Evolutionary conservation across 2,888 invertebrate species (phyloP), one percentile per base, ranked within the genome.

Genomic region (Acronicta aceris): DNA sequence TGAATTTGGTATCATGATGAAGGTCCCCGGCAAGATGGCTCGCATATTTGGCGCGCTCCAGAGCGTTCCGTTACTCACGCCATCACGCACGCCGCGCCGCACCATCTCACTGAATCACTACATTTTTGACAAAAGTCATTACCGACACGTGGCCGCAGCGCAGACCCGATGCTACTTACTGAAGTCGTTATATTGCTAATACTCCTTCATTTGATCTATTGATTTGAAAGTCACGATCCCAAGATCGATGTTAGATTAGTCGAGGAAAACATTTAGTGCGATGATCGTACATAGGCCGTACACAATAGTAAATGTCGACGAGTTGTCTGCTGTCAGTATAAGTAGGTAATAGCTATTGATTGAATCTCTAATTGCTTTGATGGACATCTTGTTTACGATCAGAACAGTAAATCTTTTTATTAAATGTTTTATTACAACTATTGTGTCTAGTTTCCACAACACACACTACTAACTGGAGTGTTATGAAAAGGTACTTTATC

Each of bases 1-100:
- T 65, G 43, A 46, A 61, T 56, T 64, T 60, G 17, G 50, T 51
- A 59, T 63, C 45, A 52, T 51, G 50, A 46, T 62, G 53, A 43
- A 65, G 55, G 62, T 71, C 62, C 65, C 53, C 45, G 63, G 8
- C 36, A 55, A 71, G 40, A 67, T 64, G 55, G 51, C 50, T 59
- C 54, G 45, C 59, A 71, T 67, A 59, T 61, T 73, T 63, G 67
- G 71, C 76, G 76, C 60, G 58, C 67, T 62, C 55, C 51, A 17
- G 55, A 46, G 33, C 66, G 33, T 51, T 64, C 51, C 53, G 65
- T 67, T 65, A 73, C 65, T 58, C 71, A 65, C 59, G 36, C 71
- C n/a, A 7, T 27, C 16, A 49, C 45, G 33, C 12, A 33, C 33
- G 12, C 33, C 12, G 10, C 33, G 12, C 33, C 33, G 33, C 0